Evolutionary conservation across 2,113 vertebrate genomes (phyloP), one percentile per base, ranked within the genome.

Genomic region (Malaclemys terrapin): DNA sequence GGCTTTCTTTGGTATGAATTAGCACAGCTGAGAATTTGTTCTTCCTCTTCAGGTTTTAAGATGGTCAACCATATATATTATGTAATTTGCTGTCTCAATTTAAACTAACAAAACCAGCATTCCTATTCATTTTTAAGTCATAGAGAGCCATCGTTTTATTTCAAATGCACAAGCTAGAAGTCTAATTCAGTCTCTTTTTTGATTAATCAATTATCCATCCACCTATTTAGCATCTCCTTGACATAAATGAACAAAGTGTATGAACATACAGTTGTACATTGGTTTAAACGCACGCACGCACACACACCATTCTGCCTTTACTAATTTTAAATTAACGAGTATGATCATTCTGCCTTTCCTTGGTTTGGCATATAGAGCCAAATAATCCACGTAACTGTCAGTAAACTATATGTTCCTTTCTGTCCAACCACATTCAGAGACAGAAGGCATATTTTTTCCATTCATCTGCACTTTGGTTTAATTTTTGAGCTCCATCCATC

Each of bases 371-470:
- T 80, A 75, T 93, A 80, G 79, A 92, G 84, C 88, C 94, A 82
- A 96, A 95, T 94, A 96, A 88, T 80, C 80, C 47, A 20, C 54
- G 4, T 31, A 85, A 83, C 80, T 87, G 81, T 91, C 91, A 93
- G 81, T 94, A 93, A 91, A 62, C 65, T 93, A 80, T 87, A 93
- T 93, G 29, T 94, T 95, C 87, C 59, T 5, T 86, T 90, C 84
- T 95, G 95, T 96, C 91, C 62, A 94, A 25, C 83, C 84, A 94
- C 49, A 93, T 95, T 96, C 85, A 95, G 92, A 93, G n/a, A 84
- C 91, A n/a, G 3, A 69, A 89, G 80, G 59, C 11, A 54, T 94
- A 92, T 81, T 91, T 80, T 94, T 93, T 62, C 90, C 80, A 96
- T 94, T 80, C 54, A 90, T 88, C 93, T 89, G 93, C 83, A 81